Base-by-base conservation (phyloP, 2,113 vertebrate genomes). In the Entomyzon cyanotis region DNA sequence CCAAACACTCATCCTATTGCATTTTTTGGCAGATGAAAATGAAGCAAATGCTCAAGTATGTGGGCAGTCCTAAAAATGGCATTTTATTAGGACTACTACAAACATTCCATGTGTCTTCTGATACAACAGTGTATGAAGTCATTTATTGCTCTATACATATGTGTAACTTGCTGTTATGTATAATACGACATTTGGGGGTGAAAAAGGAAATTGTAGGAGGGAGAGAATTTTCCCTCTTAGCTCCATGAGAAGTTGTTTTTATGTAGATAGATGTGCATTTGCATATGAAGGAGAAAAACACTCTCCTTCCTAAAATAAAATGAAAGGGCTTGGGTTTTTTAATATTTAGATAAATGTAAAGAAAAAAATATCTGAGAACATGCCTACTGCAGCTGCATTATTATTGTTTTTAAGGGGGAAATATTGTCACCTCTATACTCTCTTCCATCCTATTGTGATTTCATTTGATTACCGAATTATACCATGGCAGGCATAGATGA, bases 11-110 rank as follows among this genome's bases (percentile, higher is more conserved):
- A 55, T 73, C 5, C 0, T 77, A 14, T 80, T 91, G 76, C 21
- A 41, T 88, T 80, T 95, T 86, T 77, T 95, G 90, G 90, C 93
- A 95, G 71, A 91, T 91, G 46, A 35, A 91, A 77, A 23, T 47
- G 58, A 90, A 95, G 35, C 74, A 91, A 94, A 74, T 93, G 62
- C 9, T 96, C 13, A 56, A 91, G 19, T 95, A 93, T 82, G 81
- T 95, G 75, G 70, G 59, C 91, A 85, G 62, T 83, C 59, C 63
- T 93, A 84, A 95, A 95, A 88, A 4, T 88, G 77, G 55, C 70
- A 67, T 68, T 95, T 94, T 89, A 65, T 94, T 93, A 92, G 55
- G 28, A 86, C 64, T 91, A 56, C 55, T 80, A 44, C 55, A 92
- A 19, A 49, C 10, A 47, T 94, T 94, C 35, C 35, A 77, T 55